A percentile compares a stretch with the other conserved stretches of the same genome.
These are phyloP conservation scores for Euphonia xanthogaster DNA, from an alignment of 2,797 vertebrate genomes.

Conservation along the genomic window DNA sequence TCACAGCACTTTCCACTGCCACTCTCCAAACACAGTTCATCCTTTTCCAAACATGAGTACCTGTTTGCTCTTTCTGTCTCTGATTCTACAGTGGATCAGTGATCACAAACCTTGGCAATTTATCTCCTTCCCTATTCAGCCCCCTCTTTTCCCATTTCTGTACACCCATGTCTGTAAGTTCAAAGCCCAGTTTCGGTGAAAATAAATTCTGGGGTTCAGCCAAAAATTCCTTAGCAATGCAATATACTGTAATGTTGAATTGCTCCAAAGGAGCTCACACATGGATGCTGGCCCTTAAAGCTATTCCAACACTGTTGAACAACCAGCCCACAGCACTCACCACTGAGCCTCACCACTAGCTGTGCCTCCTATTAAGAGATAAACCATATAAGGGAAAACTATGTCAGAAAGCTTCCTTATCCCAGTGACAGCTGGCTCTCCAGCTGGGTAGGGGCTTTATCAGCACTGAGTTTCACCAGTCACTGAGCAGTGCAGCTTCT, in stretches of 20 bases:
- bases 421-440: not conserved
- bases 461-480: not conserved
- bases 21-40: not conserved
- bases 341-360: not conserved
- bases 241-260: not conserved
- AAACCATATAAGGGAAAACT: not conserved
- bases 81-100: not conserved
- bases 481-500: not conserved
- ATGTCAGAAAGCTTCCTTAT: not conserved
- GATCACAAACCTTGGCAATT: not conserved
- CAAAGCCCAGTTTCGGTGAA: not conserved
- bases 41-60: not conserved
- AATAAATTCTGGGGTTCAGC: not conserved
- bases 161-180: not conserved
- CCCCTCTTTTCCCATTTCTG: not conserved
- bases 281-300: not conserved
- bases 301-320: not conserved
- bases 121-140: not conserved
- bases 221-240: not conserved
- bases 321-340: not conserved
- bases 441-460: not conserved
- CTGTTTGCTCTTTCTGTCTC: not conserved
- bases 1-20: slow-evolving; percentile 4
- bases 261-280: not conserved
- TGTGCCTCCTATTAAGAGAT: not conserved